A percentile compares a stretch with the other conserved stretches of the same genome.
Conservation (phyloP, 2,113 vertebrate species). For the Natator depressus region DNA sequence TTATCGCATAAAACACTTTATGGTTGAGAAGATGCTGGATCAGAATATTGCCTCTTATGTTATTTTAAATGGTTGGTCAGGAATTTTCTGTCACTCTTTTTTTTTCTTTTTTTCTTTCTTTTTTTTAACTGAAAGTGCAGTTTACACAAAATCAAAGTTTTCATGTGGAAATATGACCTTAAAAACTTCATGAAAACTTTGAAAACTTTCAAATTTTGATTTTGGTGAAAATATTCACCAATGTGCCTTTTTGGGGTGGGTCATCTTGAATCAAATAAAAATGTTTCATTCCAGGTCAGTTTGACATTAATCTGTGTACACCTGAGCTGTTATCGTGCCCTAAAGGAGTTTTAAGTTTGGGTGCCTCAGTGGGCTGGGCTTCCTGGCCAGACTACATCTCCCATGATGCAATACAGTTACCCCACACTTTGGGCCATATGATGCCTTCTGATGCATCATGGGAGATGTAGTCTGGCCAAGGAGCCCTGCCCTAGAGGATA, state of each 20-base stretch:
- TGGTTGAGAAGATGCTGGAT: not conserved
- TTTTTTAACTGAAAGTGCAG: accelerated
- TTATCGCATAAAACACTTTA: not conserved
- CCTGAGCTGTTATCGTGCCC: not conserved
- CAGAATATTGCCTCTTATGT: not conserved
- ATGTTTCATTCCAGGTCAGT: not conserved
- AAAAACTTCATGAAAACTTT: too few species aligned
- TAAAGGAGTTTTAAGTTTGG: not conserved
- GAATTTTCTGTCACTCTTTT: not conserved
- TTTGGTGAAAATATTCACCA: not conserved
- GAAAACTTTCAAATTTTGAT: not conserved
- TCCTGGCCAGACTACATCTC: not conserved
- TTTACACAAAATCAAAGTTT: not conserved
- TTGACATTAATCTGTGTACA: not conserved
- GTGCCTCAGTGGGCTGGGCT: not conserved
- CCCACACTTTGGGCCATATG: not conserved
- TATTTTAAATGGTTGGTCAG: not conserved
- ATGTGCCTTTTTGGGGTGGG: not conserved
- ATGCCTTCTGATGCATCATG: not conserved
- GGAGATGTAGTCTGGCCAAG: not conserved
- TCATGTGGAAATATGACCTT: not conserved
- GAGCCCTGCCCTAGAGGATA: not conserved
- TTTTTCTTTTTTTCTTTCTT: not conserved
- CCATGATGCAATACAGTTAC: not conserved
- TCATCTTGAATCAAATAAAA: not conserved